Evolutionary conservation across 2,113 vertebrate species (phyloP), one percentile per base, ranked within the genome.

Genomic region (Psilopogon haemacephalus): DNA sequence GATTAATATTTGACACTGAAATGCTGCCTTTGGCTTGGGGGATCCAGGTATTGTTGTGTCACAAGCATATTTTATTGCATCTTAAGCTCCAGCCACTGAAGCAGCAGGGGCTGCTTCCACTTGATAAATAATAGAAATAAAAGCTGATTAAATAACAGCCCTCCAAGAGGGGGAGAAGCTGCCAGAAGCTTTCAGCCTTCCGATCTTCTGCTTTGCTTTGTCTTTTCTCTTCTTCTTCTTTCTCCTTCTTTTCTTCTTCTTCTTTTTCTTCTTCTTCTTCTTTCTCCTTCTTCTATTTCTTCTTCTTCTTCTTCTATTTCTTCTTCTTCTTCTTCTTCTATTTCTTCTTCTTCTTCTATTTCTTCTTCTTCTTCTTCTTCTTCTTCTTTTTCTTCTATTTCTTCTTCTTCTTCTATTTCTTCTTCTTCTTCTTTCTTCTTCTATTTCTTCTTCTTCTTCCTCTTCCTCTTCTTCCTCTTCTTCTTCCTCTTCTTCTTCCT

Each of bases 81-180:
- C 85, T 71, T 63, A 56, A 88, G 55, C 76, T 78, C 88, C 46
- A 84, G 67, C 59, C 55, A 38, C 44, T 48, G 74, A 72, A 82
- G 50, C 4, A 16, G 67, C 38, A 37, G 40, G 5, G 5, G 12
- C 89, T 64, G 35, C 80, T 76, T 50, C 80, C 83, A 63, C 71
- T 42, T 90, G 86, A 95, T 90, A 93, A 95, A 92, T 93, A 94
- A 74, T 90, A 71, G 88, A 94, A 91, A 94, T 84, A 93, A 95
- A 94, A 96, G n/a, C 86, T 96, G 94, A 94, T 95, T 90, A 93
- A 96, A 91, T 94, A 96, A 86, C 80, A 86, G 69, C 80, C n/a
- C 40, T 93, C 44, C 50, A 58, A 78, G 76, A 93, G 73, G 12
- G 62, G 26, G 18, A 80, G 75, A 91, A 77, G 71, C 89, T 17